Percentiles rank a stretch among this genome's conserved stretches.
Evolutionary conservation across 2,797 vertebrate species (phyloP).

Genomic region (Enteromius radiatus): DNA sequence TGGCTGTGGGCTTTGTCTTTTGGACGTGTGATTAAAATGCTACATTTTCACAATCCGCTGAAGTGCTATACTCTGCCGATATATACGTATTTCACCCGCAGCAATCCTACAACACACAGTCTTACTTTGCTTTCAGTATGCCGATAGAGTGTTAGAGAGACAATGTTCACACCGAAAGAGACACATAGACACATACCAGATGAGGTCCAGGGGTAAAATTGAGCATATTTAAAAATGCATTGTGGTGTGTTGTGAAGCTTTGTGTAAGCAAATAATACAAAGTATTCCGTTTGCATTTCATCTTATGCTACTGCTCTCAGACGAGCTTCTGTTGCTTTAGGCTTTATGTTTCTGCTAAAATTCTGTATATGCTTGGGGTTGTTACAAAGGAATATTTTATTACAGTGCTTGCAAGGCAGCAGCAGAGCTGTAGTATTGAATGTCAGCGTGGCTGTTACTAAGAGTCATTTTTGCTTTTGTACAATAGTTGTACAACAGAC

Average conservation of each 20-base stretch:
- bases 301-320: background rate
- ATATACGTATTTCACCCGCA: background rate
- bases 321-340: background rate
- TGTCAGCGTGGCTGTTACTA: background rate
- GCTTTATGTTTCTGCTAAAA: conserved; percentile 31
- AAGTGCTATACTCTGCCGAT: background rate
- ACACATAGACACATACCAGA: background rate
- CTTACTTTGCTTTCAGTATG: conserved; percentile 16
- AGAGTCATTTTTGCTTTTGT: conserved; percentile 1
- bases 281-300: conserved; percentile 8
- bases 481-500: background rate
- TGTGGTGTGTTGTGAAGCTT: conserved; percentile 19
- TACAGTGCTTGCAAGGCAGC: background rate
- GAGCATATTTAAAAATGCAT: conserved; percentile 5
- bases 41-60: background rate
- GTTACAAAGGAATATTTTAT: conserved; percentile 24
- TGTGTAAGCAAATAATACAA: conserved; percentile 44
- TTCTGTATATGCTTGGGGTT: background rate
- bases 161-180: background rate
- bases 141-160: background rate
- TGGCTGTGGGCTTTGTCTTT: conserved; percentile 6
- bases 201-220: background rate
- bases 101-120: conserved; percentile 7
- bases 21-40: conserved; percentile 33
- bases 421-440: conserved; percentile 7